Evolutionary conservation across 2,888 invertebrate species (phyloP).

Genomic region (Ennomos fuscantarius): DNA sequence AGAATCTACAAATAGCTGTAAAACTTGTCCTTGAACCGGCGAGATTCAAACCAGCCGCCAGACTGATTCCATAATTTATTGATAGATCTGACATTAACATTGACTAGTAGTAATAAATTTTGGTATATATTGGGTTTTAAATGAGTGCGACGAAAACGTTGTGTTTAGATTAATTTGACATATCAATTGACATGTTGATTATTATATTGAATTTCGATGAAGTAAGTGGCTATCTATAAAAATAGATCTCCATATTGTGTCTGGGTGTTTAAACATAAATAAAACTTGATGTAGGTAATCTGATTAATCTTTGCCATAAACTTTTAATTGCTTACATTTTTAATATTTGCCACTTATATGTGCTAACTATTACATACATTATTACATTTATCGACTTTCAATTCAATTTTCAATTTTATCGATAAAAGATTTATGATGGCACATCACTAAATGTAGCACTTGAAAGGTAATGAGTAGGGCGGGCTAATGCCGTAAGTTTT

Average conservation of each 20-base stretch:
- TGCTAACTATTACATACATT: too few relatives aligned
- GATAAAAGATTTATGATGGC: constrained; percentile 2
- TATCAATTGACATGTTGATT: constrained; percentile 4
- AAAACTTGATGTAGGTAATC: too few relatives aligned
- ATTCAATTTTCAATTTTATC: constrained; percentile 1
- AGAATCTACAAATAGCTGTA: constrained; percentile 17
- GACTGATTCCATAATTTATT: constrained; percentile 28
- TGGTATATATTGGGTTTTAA: constrained; percentile 16
- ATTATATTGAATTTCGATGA: too few relatives aligned
- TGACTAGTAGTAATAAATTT: constrained; percentile 22
- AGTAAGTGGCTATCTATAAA: too few relatives aligned
- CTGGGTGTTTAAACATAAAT: too few relatives aligned
- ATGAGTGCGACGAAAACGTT: constrained; percentile 16
- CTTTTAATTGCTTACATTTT: too few relatives aligned
- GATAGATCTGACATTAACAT: constrained; percentile 30
- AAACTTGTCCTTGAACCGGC: constrained; percentile 22
- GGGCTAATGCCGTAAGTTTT: constrained; percentile 41
- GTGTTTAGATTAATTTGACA: constrained; percentile 27
- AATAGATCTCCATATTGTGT: too few relatives aligned
- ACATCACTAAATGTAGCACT: constrained; percentile 30
- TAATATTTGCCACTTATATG: too few relatives aligned
- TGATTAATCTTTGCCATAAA: too few relatives aligned
- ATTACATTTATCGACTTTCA: too few relatives aligned
- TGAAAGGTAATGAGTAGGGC: constrained; percentile 34
- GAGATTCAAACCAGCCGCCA: constrained; percentile 12